Percentiles rank a stretch among this genome's conserved stretches.
Conservation (phyloP, 2,888 invertebrate genomes). For the Meiosimyza decipiens region DNA sequence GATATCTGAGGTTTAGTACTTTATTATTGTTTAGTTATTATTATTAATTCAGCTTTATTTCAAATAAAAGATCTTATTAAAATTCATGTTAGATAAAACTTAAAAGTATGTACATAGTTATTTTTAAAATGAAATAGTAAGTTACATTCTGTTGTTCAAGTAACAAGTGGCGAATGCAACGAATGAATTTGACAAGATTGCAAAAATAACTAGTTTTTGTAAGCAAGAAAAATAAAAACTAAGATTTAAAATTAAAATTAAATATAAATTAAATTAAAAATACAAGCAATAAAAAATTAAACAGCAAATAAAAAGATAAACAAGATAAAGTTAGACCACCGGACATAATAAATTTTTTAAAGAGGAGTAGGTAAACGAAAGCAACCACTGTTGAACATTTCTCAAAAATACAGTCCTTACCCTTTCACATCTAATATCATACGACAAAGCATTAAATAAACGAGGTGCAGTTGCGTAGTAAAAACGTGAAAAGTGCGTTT, state of each 20-base stretch:
- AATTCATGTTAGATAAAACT: not conserved
- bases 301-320: too few species aligned
- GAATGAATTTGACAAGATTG: not conserved
- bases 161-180: slow-evolving; percentile 2
- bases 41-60: too few species aligned
- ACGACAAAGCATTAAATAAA: not conserved
- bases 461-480: too few species aligned
- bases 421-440: slow-evolving; percentile 4
- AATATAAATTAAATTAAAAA: too few species aligned
- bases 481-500: too few species aligned
- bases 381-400: not conserved
- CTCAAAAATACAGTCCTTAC: not conserved
- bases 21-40: too few species aligned
- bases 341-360: not conserved
- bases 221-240: too few species aligned
- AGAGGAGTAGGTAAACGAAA: not conserved
- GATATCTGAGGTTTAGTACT: too few species aligned
- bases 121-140: slow-evolving; percentile 5
- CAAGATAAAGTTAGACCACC: too few species aligned
- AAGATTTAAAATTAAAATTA: too few species aligned
- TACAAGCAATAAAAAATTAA: too few species aligned
- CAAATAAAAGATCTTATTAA: not conserved
- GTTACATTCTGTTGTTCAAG: too few species aligned
- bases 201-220: not conserved
- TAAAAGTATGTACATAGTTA: not conserved